Conservation (phyloP, 1,140 invertebrate genomes). For the Palaemon carinicauda region DNA sequence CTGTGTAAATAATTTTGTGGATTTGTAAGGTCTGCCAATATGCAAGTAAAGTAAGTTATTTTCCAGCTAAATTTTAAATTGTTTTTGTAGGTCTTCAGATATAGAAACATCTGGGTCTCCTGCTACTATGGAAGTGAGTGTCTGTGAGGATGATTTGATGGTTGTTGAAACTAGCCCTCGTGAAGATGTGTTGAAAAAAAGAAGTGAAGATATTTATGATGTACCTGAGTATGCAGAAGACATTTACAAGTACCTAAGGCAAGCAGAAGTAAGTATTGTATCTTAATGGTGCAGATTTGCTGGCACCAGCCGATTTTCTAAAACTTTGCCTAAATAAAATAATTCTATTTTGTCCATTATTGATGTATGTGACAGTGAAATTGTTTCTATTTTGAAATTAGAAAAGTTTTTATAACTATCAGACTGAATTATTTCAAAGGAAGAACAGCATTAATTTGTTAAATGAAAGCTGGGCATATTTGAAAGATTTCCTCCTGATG, state of each 20-base stretch:
- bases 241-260: slow-evolving; percentile 82
- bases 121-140: slow-evolving; percentile 54
- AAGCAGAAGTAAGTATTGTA: slow-evolving; percentile 73
- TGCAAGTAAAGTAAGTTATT: too few relatives aligned
- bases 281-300: too few relatives aligned
- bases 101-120: background rate
- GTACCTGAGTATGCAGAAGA: slow-evolving; percentile 78
- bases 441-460: too few relatives aligned
- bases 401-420: too few relatives aligned
- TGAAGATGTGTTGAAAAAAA: slow-evolving; percentile 41
- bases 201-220: slow-evolving; percentile 53
- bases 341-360: too few relatives aligned
- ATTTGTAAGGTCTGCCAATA: background rate
- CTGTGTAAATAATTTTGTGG: background rate
- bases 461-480: too few relatives aligned
- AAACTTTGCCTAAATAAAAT: too few relatives aligned
- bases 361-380: too few relatives aligned
- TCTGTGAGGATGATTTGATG: slow-evolving; percentile 43
- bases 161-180: slow-evolving; percentile 34
- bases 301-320: too few relatives aligned
- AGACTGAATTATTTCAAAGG: too few relatives aligned
- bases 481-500: too few relatives aligned
- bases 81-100: slow-evolving; percentile 12
- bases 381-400: too few relatives aligned
- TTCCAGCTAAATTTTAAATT: background rate